Percentiles rank a stretch among this genome's conserved stretches.
Conservation (phyloP, 2,888 invertebrate genomes). For the Isoperla grammatica region DNA sequence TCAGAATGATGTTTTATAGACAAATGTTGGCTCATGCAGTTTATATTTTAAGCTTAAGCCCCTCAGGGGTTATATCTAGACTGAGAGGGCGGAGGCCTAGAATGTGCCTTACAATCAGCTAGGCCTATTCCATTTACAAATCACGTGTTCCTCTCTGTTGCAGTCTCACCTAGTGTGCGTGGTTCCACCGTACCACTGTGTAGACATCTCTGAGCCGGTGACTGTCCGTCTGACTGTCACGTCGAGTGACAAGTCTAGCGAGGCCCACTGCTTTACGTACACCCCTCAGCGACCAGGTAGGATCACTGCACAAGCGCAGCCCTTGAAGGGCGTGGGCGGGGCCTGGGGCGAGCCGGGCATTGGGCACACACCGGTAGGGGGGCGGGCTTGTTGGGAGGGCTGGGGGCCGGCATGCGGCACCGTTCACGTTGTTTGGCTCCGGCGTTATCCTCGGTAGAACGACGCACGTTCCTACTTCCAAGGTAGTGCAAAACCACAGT, state of each 20-base stretch:
- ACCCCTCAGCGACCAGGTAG: conserved; percentile 45
- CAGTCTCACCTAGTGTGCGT: conserved; percentile 85
- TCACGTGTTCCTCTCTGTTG: no score
- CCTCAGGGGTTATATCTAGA: no score
- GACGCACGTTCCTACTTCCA: no score
- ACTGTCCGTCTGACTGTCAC: conserved; percentile 71
- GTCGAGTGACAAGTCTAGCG: conserved; percentile 81
- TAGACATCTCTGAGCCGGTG: conserved; percentile 64
- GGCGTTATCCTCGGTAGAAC: no score
- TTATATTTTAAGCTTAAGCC: no score
- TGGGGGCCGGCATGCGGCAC: background rate
- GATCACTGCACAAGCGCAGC: background rate
- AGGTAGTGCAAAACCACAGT: no score
- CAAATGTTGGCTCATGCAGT: no score
- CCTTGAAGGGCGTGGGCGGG: background rate
- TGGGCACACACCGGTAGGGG: background rate
- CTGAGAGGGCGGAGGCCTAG: no score
- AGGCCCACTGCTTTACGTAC: conserved; percentile 78
- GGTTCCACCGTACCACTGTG: conserved; percentile 68
- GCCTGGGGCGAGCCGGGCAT: background rate
- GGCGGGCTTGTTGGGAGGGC: conserved; percentile 1
- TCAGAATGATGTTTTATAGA: no score
- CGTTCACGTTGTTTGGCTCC: background rate
- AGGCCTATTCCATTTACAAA: no score
- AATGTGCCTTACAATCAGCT: no score